phyloP scores from a whole-genome alignment of 2,113 vertebrate genomes.

The Podiceps cristatus region DNA sequence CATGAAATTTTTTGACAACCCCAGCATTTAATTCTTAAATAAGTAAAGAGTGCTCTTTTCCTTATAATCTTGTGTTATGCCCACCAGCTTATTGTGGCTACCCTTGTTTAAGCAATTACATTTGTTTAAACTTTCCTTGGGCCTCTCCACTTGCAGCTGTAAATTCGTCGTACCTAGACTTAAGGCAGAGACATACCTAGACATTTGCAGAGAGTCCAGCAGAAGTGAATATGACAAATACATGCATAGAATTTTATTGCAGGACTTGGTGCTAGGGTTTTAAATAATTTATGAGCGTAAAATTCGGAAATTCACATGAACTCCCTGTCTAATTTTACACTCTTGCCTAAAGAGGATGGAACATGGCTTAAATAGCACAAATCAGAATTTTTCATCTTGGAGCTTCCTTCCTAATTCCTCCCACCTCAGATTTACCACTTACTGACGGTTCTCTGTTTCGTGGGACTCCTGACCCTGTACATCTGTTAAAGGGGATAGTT shows the following conservation, averaged over 20 bases:
- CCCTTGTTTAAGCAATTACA: slow-evolving; percentile 37
- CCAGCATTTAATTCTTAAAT: slow-evolving; percentile 10
- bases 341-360: slow-evolving; percentile 27
- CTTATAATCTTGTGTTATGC: neutral
- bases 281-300: slow-evolving; percentile 46
- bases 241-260: neutral
- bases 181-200: too few species aligned
- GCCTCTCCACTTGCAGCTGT: neutral
- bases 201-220: neutral
- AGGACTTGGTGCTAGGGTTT: neutral
- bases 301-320: slow-evolving; percentile 36
- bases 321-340: slow-evolving; percentile 43
- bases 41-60: neutral
- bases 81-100: neutral
- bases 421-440: slow-evolving; percentile 25
- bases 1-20: slow-evolving; percentile 35
- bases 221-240: neutral
- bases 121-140: slow-evolving; percentile 38
- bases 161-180: neutral
- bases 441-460: neutral
- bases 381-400: slow-evolving; percentile 21
- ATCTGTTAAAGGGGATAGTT: slow-evolving; percentile 59
- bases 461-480: slow-evolving; percentile 29
- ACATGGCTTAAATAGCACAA: slow-evolving; percentile 12
- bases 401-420: slow-evolving; percentile 41